Evolutionary conservation across 2,797 vertebrate species (phyloP).

Genomic region (Coreius guichenoti): DNA sequence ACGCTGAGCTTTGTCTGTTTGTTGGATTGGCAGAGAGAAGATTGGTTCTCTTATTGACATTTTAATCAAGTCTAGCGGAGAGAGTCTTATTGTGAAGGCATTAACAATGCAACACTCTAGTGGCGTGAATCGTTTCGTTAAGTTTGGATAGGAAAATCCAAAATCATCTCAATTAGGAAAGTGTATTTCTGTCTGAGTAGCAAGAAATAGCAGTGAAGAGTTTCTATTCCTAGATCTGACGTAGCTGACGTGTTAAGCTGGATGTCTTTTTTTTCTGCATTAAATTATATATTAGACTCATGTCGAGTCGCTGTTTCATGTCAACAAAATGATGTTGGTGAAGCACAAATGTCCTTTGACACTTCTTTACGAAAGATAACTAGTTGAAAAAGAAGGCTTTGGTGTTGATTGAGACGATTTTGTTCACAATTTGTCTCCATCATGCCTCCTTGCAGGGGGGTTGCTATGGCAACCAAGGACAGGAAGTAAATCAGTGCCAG

Average conservation of each 20-base stretch:
- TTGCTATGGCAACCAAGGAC: slow-evolving; percentile 85
- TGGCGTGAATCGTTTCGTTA: slow-evolving; percentile 10
- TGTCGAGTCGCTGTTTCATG: not conserved
- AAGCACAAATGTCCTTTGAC: slow-evolving; percentile 32
- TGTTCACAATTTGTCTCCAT: slow-evolving; percentile 53
- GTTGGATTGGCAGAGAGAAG: slow-evolving; percentile 44
- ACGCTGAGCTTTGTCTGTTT: slow-evolving; percentile 27
- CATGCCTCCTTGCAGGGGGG: slow-evolving; percentile 67
- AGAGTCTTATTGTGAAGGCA: slow-evolving; percentile 44
- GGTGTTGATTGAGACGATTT: slow-evolving; percentile 42
- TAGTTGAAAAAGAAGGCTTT: slow-evolving; percentile 21
- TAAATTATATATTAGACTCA: slow-evolving; percentile 2
- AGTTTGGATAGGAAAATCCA: not conserved
- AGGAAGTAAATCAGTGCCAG: slow-evolving; percentile 70
- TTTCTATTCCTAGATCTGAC: not conserved
- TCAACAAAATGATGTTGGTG: slow-evolving; percentile 10
- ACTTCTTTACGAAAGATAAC: slow-evolving; percentile 21
- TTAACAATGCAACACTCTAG: slow-evolving; percentile 48
- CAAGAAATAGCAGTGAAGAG: not conserved
- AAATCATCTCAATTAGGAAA: not conserved
- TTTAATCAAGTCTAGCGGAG: slow-evolving; percentile 52
- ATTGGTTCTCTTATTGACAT: slow-evolving; percentile 48
- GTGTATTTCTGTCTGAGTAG: not conserved
- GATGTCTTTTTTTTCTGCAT: not conserved
- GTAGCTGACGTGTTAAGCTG: slow-evolving; percentile 6